Conservation (phyloP, 1,140 invertebrate species). For the Cydia splendana region DNA sequence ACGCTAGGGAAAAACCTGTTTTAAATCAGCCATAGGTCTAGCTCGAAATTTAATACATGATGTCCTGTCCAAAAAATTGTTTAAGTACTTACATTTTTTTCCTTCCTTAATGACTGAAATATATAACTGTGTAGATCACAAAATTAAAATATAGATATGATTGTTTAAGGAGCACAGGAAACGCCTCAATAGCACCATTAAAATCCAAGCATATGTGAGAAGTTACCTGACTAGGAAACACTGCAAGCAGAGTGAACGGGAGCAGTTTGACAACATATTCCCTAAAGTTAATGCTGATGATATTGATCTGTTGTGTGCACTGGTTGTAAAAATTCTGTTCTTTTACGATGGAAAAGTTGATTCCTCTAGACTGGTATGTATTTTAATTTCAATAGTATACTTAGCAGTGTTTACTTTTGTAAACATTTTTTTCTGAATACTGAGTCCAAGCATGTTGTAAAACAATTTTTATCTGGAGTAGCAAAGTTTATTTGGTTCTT, state of each 20-base stretch:
- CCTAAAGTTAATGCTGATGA: slow-evolving; percentile 76
- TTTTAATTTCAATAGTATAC: neutral
- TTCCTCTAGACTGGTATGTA: slow-evolving; percentile 85
- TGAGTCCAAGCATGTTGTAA: too few relatives aligned
- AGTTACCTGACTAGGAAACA: slow-evolving; percentile 86
- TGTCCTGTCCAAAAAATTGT: neutral
- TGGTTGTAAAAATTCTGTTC: slow-evolving; percentile 85
- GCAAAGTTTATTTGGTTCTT: too few relatives aligned
- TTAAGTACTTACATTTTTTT: neutral
- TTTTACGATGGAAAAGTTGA: slow-evolving; percentile 88
- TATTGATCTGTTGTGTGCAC: slow-evolving; percentile 78
- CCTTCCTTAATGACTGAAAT: neutral
- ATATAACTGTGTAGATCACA: neutral
- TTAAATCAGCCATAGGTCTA: neutral
- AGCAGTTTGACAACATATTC: slow-evolving; percentile 84
- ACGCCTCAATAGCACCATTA: slow-evolving; percentile 84
- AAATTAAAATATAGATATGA: neutral
- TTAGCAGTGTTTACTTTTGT: too few relatives aligned
- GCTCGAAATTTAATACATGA: neutral
- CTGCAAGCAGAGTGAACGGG: slow-evolving; percentile 83
- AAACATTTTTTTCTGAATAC: too few relatives aligned
- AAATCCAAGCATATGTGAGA: slow-evolving; percentile 89
- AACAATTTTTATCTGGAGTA: too few relatives aligned
- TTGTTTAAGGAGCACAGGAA: slow-evolving; percentile 83
- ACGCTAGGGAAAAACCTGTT: neutral